Percentiles rank a stretch among this genome's conserved stretches.
These are phyloP conservation scores for Himalopsyche anomala DNA, from an alignment of 2,888 invertebrate species.

Conservation along the genomic window DNA sequence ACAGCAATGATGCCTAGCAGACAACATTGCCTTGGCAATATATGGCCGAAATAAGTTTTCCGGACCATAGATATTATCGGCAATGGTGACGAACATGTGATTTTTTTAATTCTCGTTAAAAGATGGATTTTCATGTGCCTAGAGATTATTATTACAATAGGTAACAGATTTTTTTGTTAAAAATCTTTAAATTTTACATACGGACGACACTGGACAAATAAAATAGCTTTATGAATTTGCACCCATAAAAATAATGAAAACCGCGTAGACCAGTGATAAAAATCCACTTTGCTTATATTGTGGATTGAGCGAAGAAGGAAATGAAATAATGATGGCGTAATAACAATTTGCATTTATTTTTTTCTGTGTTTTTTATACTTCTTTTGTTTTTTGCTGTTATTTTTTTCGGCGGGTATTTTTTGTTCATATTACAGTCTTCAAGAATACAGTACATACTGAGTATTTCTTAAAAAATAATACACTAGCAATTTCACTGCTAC, in stretches of 20 bases:
- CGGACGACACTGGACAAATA: slow-evolving; percentile 19
- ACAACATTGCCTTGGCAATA: no score
- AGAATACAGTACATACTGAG: background rate
- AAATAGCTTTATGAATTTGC: slow-evolving; percentile 49
- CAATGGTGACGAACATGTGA: no score
- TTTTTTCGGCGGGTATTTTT: slow-evolving; percentile 20
- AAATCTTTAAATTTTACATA: no score
- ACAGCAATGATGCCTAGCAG: no score
- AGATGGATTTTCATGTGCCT: no score
- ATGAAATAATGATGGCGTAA: slow-evolving; percentile 43
- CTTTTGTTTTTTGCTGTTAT: slow-evolving; percentile 14
- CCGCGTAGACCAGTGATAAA: slow-evolving; percentile 43
- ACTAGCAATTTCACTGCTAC: background rate
- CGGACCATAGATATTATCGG: no score
- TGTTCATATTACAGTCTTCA: background rate
- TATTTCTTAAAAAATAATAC: background rate
- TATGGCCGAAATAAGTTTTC: no score
- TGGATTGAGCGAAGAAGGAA: slow-evolving; percentile 44
- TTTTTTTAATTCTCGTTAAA: no score
- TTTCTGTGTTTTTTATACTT: background rate
- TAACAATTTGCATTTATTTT: slow-evolving; percentile 41
- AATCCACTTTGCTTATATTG: slow-evolving; percentile 43
- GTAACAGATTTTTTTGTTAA: no score
- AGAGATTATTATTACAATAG: no score
- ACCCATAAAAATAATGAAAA: slow-evolving; percentile 44